Base-by-base conservation (phyloP, 2,113 vertebrate genomes). In the Illadopsis cleaveri region DNA sequence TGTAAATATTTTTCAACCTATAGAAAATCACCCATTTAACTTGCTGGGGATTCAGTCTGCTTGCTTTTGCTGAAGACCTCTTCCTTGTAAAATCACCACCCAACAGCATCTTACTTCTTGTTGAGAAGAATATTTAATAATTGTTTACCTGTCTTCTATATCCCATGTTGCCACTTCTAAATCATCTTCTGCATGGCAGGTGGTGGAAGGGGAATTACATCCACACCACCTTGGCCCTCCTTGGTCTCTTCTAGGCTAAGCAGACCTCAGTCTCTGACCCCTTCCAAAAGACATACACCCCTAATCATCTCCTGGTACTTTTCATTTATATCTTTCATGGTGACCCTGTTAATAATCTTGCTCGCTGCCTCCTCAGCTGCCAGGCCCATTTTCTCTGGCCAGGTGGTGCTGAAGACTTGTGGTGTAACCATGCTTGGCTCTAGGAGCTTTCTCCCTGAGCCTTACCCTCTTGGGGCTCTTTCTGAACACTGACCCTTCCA, bases 161-260 rank as follows among this genome's bases (percentile, higher is more conserved):
- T 37, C 13, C 30, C 50, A 28, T 2, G 1, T 48, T 2, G 1
- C 42, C 2, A 1, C 78, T 89, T 84, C 22, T 62, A 44, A 42
- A 22, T 40, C 1, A 2, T 69, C 12, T 45, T 69, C 58, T 68
- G 2, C 0, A 0, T 33, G 20, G 23, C 4, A 5, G 44, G 7
- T 30, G 19, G 3, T 78, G 22, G 66, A 73, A 66, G 30, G 11
- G 23, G 35, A 86, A 35, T 73, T 42, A 12, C 6, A 15, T 50
- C 38, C 35, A 30, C 12, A 40, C 1, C 2, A 2, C 3, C 15
- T 60, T 22, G 37, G 24, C 19, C 35, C 30, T 64, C 53, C 35
- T 62, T 37, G n/a, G 28, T 38, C n/a, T 68, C 23, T 23, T 86
- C 20, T 15, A 23, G 48, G n/a, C 48, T 53, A 28, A 76, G 35